Evolutionary conservation across 2,888 invertebrate genomes (phyloP), one percentile per base, ranked within the genome.

Genomic region (Apeira syringaria): DNA sequence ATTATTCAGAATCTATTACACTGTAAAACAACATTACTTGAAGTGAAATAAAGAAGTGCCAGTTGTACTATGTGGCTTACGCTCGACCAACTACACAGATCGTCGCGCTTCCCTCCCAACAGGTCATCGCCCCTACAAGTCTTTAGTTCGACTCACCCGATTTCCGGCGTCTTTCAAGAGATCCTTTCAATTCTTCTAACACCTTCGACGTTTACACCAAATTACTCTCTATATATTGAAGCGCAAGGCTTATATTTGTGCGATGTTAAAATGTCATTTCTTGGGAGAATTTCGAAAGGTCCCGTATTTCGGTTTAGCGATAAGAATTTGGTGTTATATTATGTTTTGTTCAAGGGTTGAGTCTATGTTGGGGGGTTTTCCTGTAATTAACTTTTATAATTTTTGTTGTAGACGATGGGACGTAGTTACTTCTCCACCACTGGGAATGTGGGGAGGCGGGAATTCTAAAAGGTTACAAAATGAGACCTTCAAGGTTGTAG

Each of bases 121-220:
- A 8, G 42, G 39, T 2, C 3, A 37, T 2, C 24, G 22, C 17
- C 58, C 59, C 52, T 52, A 50, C 56, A 48, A 61, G 73, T 76
- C 68, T 68, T 60, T 57, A 62, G 61, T 60, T 66, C 64, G 61
- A 65, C 57, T 66, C 67, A 52, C 56, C 68, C 69, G 74, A 74
- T 74, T 74, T 72, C 74, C 73, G 68, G 54, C 63, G 66, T 62
- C 72, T 69, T 71, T 67, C 60, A 59, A 38, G 52, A 61, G 61
- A 69, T 68, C 53, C 55, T 58, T 48, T 53, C 50, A 55, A 53
- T 53, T 52, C 47, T 48, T 17, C 39, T 35, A 34, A 40, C 54
- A 47, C 44, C 47, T 37, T 15, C 9, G 9, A 1, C 28, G 6
- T 20, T 12, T 33, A 33, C 27, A 4, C 35, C 4, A 43, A 37